Evolutionary conservation across 2,888 invertebrate genomes (phyloP), one percentile per base, ranked within the genome.

Genomic region (Leptinotarsa tumamoca): DNA sequence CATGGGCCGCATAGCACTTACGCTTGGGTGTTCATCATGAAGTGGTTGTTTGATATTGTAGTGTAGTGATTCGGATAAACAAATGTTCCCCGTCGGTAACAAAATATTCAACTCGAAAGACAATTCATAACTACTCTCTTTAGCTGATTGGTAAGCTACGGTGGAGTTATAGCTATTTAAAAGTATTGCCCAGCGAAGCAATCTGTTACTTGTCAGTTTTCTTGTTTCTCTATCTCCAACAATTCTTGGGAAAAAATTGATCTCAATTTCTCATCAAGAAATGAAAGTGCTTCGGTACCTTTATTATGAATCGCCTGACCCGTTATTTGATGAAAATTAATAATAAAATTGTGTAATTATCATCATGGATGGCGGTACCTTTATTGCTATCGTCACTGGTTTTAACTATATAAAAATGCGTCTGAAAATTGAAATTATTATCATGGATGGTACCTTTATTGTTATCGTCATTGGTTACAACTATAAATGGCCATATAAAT

Each of bases 1-100:
- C 17, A 77, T 69, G 5, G 81, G 79, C 68, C 79, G 78, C 81
- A 82, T 80, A 13, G 77, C 80, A 13, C 70, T 76, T 23, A 79
- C 75, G 10, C 77, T 80, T 1, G 76, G 77, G 66, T 81, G 80
- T 23, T 78, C 77, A 56, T 79, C 78, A 70, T 79, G 79, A 14
- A 78, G 68, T 69, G 78, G 79, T 4, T 58, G 10, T 13, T 18
- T 10, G 21, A 4, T 43, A 15, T 74, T 61, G 15, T 61, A 14
- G 54, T 54, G 66, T 58, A 67, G 67, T 21, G 43, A 50, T 61
- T 74, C 71, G 23, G 78, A 69, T 54, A 66, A 71, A 21, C 67
- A 50, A 27, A 76, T 69, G 52, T 72, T 49, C 27, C 77, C 78
- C 70, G 79, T 78, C 79, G 75, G 78, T 50, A 78, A 49, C 4